Evolutionary conservation across 2,113 vertebrate species (phyloP), one percentile per base, ranked within the genome.

Genomic region (Ovis canadensis): DNA sequence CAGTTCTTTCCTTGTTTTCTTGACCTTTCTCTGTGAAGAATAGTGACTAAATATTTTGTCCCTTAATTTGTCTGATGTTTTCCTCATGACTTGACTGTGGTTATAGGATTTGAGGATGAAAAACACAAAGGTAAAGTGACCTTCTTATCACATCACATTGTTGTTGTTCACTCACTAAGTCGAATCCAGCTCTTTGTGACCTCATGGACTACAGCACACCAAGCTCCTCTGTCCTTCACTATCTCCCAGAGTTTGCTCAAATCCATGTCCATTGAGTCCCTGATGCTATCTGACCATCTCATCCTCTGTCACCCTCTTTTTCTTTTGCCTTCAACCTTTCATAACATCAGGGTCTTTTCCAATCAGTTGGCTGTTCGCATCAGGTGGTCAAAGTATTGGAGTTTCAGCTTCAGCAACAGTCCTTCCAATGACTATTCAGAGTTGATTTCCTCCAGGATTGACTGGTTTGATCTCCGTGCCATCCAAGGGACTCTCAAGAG

Each of bases 1-100:
- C 55, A 43, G 57, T n/a, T 36, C 12, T 94, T 93, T 60, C 67
- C 48, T 62, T 80, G n/a, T 80, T 54, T 88, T 88, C n/a, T 54
- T 64, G 36, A 64, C 14, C n/a, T 36, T 78, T 16, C 14, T 88
- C 87, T 62, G 21, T 64, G 29, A 88, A 62, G 74, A 88, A 23
- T 64, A 67, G 19, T 81, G 21, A 59, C n/a, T 90, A 77, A 36
- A n/a, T 77, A 94, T 27, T 48, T 11, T 64, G 14, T 55, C 29
- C 29, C 48, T 88, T 29, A 55, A 12, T 80, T 80, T 94, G 27
- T 52, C 19, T 88, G 71, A 50, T 88, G 21, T 64, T 64, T 88
- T 25, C 45, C 40, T 80, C 31, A 27, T 27, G 54, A 36, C 31
- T 60, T 59, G 89, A 48, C 40, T 27, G 19, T 54, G 54, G 12